Base-by-base conservation (phyloP, 2,113 vertebrate species). In the Genyomyrus donnyi region DNA sequence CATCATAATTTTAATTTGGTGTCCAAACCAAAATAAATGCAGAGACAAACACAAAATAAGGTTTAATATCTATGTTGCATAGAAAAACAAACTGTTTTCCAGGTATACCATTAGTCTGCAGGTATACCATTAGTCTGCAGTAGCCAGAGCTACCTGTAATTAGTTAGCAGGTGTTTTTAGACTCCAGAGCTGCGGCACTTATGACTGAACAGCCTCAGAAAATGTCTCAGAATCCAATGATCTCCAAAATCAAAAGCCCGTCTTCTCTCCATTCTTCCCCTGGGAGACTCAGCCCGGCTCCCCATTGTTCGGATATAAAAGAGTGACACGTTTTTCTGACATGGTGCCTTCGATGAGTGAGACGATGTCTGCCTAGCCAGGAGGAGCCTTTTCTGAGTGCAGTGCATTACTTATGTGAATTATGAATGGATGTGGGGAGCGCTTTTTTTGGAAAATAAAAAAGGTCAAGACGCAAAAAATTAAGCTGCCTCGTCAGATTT, bases 211-310 rank as follows among this genome's bases (percentile, higher is more conserved):
- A 96, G 96, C 95, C 94, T 95, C 93, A 94, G 94, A 95, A 96
- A 96, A 97, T 97, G 98, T 97, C 98, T 98, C 97, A 97, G 35
- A 97, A 98, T 97, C 97, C 98, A 98, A 99, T 98, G 98, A 99
- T 98, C 98, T 97, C 95, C 96, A 96, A 97, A 98, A 97, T 98
- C 97, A 98, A 99, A 99, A 98, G 97, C 96, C 97, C 97, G 97
- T 98, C 99, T 98, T 97, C 97, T 96, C 96, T 96, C 97, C 95
- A 99, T 99, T 99, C 98, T 99, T 97, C 96, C 95, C 96, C 93
- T 93, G 97, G 96, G 96, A 98, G 98, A 98, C 98, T 98, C 97
- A 97, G 97, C 96, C 96, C 97, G 97, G 98, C 98, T 98, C 97
- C 94, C 96, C 97, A 97, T 98, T 98, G 97, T 98, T 95, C 95